Percentiles rank a stretch among this genome's conserved stretches.
Evolutionary conservation across 2,797 vertebrate genomes (phyloP).

Genomic region (Siniperca scherzeri): DNA sequence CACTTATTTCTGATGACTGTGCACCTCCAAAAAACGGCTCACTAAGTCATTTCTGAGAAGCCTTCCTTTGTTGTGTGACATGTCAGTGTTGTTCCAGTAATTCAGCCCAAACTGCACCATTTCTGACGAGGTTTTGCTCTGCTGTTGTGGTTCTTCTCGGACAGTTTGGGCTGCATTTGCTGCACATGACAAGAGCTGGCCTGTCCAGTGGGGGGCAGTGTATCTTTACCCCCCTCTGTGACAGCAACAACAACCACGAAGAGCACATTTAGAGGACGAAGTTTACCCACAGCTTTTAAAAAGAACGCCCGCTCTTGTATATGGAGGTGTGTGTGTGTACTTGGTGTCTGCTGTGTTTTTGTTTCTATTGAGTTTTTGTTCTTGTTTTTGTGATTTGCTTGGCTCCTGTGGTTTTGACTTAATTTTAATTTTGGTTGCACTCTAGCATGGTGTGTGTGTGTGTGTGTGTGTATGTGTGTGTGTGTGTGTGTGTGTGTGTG

Average conservation of each 20-base stretch:
- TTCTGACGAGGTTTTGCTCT: conserved; percentile 65
- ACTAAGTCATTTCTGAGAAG: conserved; percentile 70
- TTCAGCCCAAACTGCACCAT: conserved; percentile 17
- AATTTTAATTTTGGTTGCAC: conserved; percentile 68
- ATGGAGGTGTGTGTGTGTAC: conserved; percentile 67
- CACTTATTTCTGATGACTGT: conserved; percentile 60
- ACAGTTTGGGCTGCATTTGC: conserved; percentile 89
- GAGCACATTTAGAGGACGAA: conserved; percentile 74
- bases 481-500: conserved; percentile 25
- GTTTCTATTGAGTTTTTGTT: conserved; percentile 53
- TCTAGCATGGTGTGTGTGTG: conserved; percentile 63
- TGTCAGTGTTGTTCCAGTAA: conserved; percentile 70
- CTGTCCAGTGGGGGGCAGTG: conserved; percentile 75
- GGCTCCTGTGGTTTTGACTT: conserved; percentile 67
- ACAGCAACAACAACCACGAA: conserved; percentile 58
- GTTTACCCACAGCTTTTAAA: conserved; percentile 70
- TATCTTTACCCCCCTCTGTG: conserved; percentile 69
- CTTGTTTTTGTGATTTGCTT: conserved; percentile 57
- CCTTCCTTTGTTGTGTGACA: conserved; percentile 61
- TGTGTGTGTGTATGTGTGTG: conserved; percentile 29
- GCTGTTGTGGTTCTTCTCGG: conserved; percentile 82
- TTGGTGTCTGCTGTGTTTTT: conserved; percentile 55
- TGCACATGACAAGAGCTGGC: conserved; percentile 84
- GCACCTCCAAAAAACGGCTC: conserved; percentile 13
- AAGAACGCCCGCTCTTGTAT: conserved; percentile 62